Percentiles rank a stretch among this genome's conserved stretches.
phyloP scores from a whole-genome alignment of 2,113 vertebrate genomes.

The Amphiprion percula region DNA sequence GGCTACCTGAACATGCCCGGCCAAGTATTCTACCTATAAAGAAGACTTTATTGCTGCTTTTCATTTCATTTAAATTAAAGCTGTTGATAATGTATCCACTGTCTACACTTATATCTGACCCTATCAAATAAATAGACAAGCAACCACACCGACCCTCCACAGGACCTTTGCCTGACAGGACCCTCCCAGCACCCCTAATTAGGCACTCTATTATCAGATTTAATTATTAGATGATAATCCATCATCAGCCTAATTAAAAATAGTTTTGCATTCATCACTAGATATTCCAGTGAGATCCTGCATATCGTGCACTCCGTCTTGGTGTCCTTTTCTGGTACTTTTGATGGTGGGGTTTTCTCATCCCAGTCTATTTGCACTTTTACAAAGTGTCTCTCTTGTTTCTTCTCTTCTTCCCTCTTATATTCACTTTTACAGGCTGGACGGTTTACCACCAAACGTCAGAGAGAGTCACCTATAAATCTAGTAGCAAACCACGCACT shows the following conservation, averaged over 20 bases:
- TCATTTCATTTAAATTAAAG: not conserved
- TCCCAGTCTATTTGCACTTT: slow-evolving; percentile 91
- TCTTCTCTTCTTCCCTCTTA: slow-evolving; percentile 93
- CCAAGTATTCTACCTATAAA: not conserved
- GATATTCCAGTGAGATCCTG: slow-evolving; percentile 10
- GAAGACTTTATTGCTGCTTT: too few species aligned
- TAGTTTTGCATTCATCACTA: slow-evolving; percentile 5
- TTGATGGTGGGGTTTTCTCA: slow-evolving; percentile 81
- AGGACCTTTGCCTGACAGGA: not conserved
- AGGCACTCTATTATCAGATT: not conserved
- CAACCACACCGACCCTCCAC: not conserved
- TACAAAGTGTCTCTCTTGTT: slow-evolving; percentile 92
- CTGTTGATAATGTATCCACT: not conserved
- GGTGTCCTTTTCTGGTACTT: slow-evolving; percentile 72
- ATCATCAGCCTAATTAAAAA: not conserved
- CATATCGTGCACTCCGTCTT: slow-evolving; percentile 86
- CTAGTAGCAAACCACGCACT: slow-evolving; percentile 99
- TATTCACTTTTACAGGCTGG: slow-evolving; percentile 95
- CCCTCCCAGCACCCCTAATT: not conserved
- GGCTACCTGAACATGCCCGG: too few species aligned
- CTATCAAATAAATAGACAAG: too few species aligned
- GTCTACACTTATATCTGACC: not conserved
- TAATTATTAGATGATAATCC: not conserved
- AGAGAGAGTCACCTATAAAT: slow-evolving; percentile 99
- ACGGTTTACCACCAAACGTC: slow-evolving; percentile 99